Evolutionary conservation across 2,888 invertebrate species (phyloP), one percentile per base, ranked within the genome.

Genomic region (Aphidoletes aphidimyza): DNA sequence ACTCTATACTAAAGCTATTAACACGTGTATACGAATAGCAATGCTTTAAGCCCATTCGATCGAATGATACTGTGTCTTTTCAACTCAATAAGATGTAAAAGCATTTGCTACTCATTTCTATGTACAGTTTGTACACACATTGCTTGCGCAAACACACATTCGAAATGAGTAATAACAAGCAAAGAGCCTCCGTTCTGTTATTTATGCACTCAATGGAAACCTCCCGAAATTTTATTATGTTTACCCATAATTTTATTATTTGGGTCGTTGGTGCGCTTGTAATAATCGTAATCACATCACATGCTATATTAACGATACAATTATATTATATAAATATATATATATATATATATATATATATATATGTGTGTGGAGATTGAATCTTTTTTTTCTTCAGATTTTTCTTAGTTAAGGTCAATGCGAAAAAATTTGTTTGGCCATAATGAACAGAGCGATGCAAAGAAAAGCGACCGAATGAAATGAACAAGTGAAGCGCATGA

Each of bases 201-300:
- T 47, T 47, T 47, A 47, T 47, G 47, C 47, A 47, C 47, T 47
- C 9, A 47, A 19, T 47, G 19, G 47, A 47, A 47, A 17, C 54
- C 54, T 54, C 22, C n/a, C 22, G 26, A 54, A 54, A 54, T 54
- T 54, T 22, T 54, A 26, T 54, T 22, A 54, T 54, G 54, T 54
- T 54, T 22, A 26, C 54, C 22, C 54, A 54, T 54, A 54, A 54
- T 54, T 54, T 54, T 54, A 54, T 54, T 54, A 54, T 54, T 54
- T 47, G 6, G 47, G 47, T 47, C 47, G 26, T 54, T 54, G 22
- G 22, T 54, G 54, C n/a, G n/a, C 54, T 54, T 54, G 54, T 54
- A 54, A 54, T 54, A 54, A 54, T 22, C 22, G 54, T 54, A 54
- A 54, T 54, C 54, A 54, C 54, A n/a, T 54, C 54, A 54, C 54